Percentiles rank a stretch among this genome's conserved stretches.
These are phyloP conservation scores for Penaeus chinensis DNA, from an alignment of 1,140 invertebrate genomes.

Conservation along the genomic window DNA sequence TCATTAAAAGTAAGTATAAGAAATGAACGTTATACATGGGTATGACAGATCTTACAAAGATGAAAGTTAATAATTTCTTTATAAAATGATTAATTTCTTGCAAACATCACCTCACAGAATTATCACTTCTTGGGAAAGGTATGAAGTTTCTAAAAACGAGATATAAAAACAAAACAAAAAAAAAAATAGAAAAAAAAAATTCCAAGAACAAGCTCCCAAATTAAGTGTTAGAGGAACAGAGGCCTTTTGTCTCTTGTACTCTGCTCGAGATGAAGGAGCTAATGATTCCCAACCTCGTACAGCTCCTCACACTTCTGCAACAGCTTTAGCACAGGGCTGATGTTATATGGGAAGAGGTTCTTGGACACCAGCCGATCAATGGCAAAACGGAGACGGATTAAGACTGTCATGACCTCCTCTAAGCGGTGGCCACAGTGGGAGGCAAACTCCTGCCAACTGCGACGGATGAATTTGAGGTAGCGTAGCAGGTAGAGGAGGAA, in stretches of 20 bases:
- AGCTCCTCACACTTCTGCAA: constrained; percentile 86
- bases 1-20: too few relatives aligned
- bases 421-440: constrained; percentile 81
- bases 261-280: background rate
- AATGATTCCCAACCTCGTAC: constrained; percentile 73
- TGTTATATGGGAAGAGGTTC: constrained; percentile 89
- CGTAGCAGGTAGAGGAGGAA: constrained; percentile 87
- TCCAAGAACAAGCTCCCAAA: too few relatives aligned
- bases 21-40: too few relatives aligned
- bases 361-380: constrained; percentile 85
- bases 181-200: background rate
- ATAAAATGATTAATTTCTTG: too few relatives aligned
- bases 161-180: background rate
- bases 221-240: background rate
- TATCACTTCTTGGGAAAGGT: too few relatives aligned
- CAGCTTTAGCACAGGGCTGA: constrained; percentile 85
- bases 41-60: too few relatives aligned
- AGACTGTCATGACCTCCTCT: constrained; percentile 84
- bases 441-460: constrained; percentile 86
- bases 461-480: constrained; percentile 85
- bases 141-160: background rate
- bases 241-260: background rate
- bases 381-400: constrained; percentile 82
- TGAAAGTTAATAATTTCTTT: too few relatives aligned
- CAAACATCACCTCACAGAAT: too few relatives aligned